phyloP scores from a whole-genome alignment of 2,113 vertebrate species.

The Engraulis encrasicolus region DNA sequence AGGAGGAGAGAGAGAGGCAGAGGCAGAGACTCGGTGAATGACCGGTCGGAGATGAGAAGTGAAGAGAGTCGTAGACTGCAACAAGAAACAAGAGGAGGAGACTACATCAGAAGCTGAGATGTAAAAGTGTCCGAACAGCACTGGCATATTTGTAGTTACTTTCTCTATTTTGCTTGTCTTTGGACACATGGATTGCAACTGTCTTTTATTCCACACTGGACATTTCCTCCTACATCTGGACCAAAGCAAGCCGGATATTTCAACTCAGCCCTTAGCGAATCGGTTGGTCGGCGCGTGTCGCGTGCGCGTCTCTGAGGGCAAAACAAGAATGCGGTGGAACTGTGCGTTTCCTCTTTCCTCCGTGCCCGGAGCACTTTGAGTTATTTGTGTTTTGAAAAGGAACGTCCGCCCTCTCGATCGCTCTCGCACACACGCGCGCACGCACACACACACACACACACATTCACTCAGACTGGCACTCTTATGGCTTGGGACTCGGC shows the following conservation, averaged over 20 bases:
- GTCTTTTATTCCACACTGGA: not conserved
- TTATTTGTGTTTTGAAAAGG: not conserved
- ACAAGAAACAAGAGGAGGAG: not conserved
- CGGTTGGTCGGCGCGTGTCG: too few species aligned
- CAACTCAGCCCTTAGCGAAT: not conserved
- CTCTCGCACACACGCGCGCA: not conserved
- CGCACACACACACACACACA: too few species aligned
- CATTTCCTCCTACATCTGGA: not conserved
- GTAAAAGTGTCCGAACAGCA: not conserved
- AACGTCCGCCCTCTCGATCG: slow-evolving; percentile 22
- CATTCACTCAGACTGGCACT: too few species aligned
- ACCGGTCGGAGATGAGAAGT: not conserved
- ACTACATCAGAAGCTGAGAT: not conserved
- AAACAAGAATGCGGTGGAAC: not conserved
- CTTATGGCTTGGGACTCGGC: slow-evolving; percentile 6
- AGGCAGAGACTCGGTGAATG: not conserved
- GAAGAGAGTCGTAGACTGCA: not conserved
- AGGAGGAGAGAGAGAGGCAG: not conserved
- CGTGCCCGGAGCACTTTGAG: not conserved
- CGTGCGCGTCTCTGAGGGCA: not conserved
- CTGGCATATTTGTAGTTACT: too few species aligned
- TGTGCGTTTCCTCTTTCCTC: not conserved
- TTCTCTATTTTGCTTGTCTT: not conserved
- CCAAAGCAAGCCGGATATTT: not conserved
- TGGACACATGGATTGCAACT: not conserved